Conservation (phyloP, 2,797 vertebrate species). For the Micropoecilia bifurca region DNA sequence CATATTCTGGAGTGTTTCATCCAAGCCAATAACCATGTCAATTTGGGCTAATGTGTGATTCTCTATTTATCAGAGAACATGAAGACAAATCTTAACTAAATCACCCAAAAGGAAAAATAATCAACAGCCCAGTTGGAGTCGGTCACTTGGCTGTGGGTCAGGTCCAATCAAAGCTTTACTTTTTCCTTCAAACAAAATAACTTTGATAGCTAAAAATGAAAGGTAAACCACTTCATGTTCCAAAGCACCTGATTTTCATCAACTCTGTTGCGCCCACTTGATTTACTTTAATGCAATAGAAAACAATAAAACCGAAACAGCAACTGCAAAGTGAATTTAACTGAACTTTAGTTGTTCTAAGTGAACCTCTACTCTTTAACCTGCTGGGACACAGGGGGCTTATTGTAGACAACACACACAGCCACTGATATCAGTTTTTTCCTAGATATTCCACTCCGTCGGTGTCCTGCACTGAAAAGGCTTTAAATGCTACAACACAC, state of each 20-base stretch:
- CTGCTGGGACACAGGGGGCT: conserved; percentile 52
- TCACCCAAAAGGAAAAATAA: neutral
- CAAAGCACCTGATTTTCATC: conserved; percentile 46
- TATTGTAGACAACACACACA: conserved; percentile 44
- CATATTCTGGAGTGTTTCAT: neutral
- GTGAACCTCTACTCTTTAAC: conserved; percentile 2
- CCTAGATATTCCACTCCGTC: conserved; percentile 76
- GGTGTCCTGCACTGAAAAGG: conserved; percentile 72
- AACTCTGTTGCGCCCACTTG: conserved; percentile 23
- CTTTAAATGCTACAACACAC: conserved; percentile 72
- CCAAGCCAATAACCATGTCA: neutral
- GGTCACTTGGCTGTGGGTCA: neutral
- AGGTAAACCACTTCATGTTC: neutral
- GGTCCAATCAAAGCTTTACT: neutral
- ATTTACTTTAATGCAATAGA: conserved; percentile 42
- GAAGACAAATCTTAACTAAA: neutral
- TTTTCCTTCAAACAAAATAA: neutral
- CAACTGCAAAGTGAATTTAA: conserved; percentile 17
- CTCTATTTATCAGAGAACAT: neutral
- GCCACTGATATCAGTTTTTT: conserved; percentile 71
- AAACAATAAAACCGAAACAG: conserved; percentile 30
- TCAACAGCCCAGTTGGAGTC: neutral
- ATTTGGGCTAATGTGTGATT: neutral
- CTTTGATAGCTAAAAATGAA: neutral
- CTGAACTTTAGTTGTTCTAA: conserved; percentile 32